phyloP scores from a whole-genome alignment of 2,797 vertebrate species.

The Phyllotis vaccarum region DNA sequence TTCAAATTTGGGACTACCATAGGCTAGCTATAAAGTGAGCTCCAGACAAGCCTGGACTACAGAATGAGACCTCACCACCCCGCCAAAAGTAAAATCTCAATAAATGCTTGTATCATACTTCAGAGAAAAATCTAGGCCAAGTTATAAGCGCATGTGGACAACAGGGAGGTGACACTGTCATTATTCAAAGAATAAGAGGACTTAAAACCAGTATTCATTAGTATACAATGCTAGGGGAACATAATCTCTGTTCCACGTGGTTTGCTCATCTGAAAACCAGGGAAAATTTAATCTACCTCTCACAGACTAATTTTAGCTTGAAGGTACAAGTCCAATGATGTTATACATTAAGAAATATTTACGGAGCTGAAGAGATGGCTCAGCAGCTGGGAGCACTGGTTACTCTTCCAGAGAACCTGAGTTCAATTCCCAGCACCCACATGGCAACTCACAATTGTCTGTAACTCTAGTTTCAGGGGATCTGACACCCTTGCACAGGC shows the following conservation, averaged over 20 bases:
- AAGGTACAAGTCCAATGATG: constrained; percentile 38
- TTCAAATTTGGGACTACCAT: background rate
- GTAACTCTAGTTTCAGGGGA: background rate
- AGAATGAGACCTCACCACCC: background rate
- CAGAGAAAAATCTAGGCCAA: constrained; percentile 50
- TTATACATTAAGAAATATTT: background rate
- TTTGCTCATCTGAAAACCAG: constrained; percentile 56
- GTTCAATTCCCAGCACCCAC: background rate
- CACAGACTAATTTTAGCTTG: constrained; percentile 33
- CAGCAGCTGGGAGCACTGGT: background rate
- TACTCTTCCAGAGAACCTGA: background rate
- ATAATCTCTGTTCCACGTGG: background rate
- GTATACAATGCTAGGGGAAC: background rate
- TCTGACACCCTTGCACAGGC: background rate
- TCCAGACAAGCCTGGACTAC: background rate
- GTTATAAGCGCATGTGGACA: background rate
- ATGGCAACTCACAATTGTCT: background rate
- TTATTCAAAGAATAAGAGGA: background rate
- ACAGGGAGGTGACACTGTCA: background rate
- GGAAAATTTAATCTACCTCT: constrained; percentile 29
- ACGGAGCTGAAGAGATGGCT: background rate
- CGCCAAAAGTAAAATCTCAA: constrained; percentile 25
- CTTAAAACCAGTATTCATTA: background rate
- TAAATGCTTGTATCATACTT: constrained; percentile 31
- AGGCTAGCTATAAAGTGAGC: background rate